Evolutionary conservation across 2,888 invertebrate genomes (phyloP), one percentile per base, ranked within the genome.

Genomic region (Eupithecia subfuscata): DNA sequence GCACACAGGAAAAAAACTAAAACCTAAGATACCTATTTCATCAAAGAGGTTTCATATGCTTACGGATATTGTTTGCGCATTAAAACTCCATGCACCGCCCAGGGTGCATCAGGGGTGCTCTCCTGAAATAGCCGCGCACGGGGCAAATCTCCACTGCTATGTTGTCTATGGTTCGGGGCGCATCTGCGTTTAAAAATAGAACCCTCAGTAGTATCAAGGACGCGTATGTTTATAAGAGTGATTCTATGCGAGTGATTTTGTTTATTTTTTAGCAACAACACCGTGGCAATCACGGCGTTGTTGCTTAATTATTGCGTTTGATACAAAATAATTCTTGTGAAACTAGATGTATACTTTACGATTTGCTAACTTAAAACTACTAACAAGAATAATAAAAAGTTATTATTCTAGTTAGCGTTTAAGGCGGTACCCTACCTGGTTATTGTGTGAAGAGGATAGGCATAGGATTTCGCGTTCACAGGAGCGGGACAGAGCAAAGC

Each of bases 151-250:
- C n/a, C 45, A 77, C 68, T 73, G 60, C 56, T 56, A n/a, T 14
- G n/a, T 73, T 45, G 37, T 71, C 77, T 77, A 70, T 69, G 73
- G 81, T 64, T 30, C n/a, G 81, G 86, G 86, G 85, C 86, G 89
- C 94, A 93, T 93, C 94, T 93, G 93, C 90, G 80, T 84, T 81
- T 92, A 92, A 88, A 91, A 90, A 93, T 95, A 94, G 92, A 88
- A 82, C 91, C 93, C 92, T 90, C 92, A 90, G 94, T 95, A 94
- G 94, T 94, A 94, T 90, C 94, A 95, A 95, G 94, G 94, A 91
- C 94, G 92, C 84, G 82, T 79, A 79, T 92, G 90, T 91, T 92
- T 92, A 90, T 89, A 86, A 30, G 30, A 30, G 79, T 79, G 76
- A 82, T 83, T 81, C 63, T 45, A 43, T 68, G 68, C 2, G 40